These are phyloP conservation scores for Oikopleura vanhoeffeni DNA, from an alignment of 23 tunicate genomes.

Conservation along the genomic window DNA sequence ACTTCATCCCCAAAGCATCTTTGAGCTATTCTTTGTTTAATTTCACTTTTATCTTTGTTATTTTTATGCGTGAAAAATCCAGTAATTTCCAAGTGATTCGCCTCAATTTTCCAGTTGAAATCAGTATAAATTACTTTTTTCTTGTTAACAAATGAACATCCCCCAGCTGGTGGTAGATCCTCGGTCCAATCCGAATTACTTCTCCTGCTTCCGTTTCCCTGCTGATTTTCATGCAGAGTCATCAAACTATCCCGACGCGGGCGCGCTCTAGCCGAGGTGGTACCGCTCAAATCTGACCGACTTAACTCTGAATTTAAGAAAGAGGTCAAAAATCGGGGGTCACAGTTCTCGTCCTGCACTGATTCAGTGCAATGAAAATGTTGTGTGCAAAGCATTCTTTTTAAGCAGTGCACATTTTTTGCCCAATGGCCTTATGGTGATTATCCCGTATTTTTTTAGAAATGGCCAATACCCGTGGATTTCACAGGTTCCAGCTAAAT, in stretches of 20 bases:
- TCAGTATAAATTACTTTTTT: not conserved
- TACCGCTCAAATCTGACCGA: too few relatives aligned
- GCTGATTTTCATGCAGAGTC: not conserved
- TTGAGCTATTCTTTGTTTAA: not conserved
- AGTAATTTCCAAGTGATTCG: not conserved
- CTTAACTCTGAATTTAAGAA: too few relatives aligned
- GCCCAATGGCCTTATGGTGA: too few relatives aligned
- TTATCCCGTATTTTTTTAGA: too few relatives aligned
- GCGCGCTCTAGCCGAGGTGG: too few relatives aligned
- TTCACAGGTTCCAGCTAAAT: too few relatives aligned
- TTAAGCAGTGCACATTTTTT: too few relatives aligned
- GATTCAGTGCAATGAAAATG: too few relatives aligned
- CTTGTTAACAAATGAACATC: not conserved
- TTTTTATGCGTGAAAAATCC: not conserved
- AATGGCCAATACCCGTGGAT: too few relatives aligned
- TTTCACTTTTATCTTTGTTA: not conserved
- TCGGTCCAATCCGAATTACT: not conserved
- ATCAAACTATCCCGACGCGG: not conserved
- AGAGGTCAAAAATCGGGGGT: too few relatives aligned
- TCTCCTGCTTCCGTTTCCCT: not conserved
- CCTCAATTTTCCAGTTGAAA: not conserved
- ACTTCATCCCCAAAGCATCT: not conserved
- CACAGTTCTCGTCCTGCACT: too few relatives aligned
- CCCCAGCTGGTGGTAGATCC: not conserved
- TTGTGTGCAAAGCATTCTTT: too few relatives aligned